Evolutionary conservation across 2,888 invertebrate species (phyloP).

Genomic region (Drosophila algonquin): DNA sequence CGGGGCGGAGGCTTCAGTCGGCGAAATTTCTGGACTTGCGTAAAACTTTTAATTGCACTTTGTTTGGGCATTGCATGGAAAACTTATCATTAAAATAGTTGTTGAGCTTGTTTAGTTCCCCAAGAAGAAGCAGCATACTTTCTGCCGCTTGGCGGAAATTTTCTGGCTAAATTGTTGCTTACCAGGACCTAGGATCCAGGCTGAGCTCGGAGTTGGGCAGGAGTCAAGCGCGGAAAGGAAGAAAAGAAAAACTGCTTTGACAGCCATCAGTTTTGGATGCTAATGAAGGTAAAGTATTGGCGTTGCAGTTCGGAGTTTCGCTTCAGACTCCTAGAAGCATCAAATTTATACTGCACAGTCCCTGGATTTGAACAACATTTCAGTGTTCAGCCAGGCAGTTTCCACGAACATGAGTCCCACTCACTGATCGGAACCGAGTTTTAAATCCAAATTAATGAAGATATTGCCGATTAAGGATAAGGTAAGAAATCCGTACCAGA

Average conservation of each 20-base stretch:
- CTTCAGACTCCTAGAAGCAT: neutral
- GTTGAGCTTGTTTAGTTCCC: slow-evolving; percentile 40
- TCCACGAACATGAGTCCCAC: too few relatives aligned
- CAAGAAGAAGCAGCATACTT: slow-evolving; percentile 34
- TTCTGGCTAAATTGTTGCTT: slow-evolving; percentile 38
- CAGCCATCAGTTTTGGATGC: slow-evolving; percentile 21
- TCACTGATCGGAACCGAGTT: too few relatives aligned
- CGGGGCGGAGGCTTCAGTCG: slow-evolving; percentile 3
- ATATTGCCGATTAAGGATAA: too few relatives aligned
- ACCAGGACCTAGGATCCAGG: neutral
- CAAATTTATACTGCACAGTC: neutral
- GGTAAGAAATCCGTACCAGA: too few relatives aligned
- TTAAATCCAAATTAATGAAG: too few relatives aligned
- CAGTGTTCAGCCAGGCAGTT: neutral
- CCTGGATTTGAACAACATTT: neutral
- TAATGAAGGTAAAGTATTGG: slow-evolving; percentile 39
- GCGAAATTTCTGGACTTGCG: slow-evolving; percentile 32
- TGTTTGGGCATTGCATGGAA: slow-evolving; percentile 41
- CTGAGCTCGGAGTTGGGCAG: neutral
- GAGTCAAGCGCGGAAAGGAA: neutral
- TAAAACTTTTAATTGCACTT: slow-evolving; percentile 65
- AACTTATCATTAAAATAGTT: slow-evolving; percentile 65
- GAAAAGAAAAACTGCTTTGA: slow-evolving; percentile 5
- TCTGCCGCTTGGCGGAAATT: slow-evolving; percentile 27
- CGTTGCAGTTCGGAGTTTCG: neutral